Conservation (phyloP, 2,113 vertebrate species). For the Eulemur macaco region DNA sequence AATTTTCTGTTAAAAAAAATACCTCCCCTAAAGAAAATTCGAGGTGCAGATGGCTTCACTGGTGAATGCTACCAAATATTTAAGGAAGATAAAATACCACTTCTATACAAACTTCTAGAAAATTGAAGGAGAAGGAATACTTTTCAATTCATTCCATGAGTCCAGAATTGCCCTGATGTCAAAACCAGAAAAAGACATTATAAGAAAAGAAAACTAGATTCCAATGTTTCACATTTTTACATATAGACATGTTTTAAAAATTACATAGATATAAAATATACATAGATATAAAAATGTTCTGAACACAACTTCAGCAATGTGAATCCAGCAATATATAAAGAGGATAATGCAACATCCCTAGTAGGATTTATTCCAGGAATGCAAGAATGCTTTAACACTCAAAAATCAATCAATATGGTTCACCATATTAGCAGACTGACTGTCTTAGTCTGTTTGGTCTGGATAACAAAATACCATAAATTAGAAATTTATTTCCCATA, state of each 20-base stretch:
- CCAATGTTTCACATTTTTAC: neutral
- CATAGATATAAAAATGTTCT: neutral
- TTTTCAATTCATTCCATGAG: neutral
- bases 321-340: neutral
- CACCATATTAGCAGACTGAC: neutral
- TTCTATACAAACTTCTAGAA: neutral
- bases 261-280: neutral
- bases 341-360: neutral
- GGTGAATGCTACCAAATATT: neutral
- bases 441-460: neutral
- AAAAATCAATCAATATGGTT: neutral
- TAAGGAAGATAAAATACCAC: neutral
- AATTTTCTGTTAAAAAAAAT: neutral
- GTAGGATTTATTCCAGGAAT: neutral
- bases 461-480: neutral
- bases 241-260: neutral
- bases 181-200: constrained; percentile 13
- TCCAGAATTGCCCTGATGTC: neutral
- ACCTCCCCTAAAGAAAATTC: neutral
- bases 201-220: neutral
- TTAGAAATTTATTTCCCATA: neutral
- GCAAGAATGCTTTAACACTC: neutral
- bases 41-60: neutral
- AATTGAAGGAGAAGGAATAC: neutral
- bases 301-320: neutral